Evolutionary conservation across 92 coral and sea anemone species (phyloP).

Genomic region (Bergia puertoricense): DNA sequence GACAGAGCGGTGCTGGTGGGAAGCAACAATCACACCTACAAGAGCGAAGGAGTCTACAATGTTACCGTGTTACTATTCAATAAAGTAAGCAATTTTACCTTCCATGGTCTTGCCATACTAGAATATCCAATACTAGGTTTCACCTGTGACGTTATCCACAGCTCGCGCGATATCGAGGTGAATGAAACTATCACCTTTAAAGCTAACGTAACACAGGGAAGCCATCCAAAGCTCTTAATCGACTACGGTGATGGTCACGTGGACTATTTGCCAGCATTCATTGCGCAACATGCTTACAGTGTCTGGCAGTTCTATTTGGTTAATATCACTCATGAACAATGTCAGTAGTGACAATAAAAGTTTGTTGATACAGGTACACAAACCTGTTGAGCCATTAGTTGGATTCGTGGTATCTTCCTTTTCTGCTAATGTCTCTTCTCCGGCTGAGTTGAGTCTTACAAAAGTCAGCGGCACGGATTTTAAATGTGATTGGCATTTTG

Average conservation of each 20-base stretch:
- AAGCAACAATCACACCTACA: conserved; percentile 46
- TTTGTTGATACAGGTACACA: conserved; percentile 62
- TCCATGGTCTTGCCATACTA: conserved; percentile 47
- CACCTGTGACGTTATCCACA: conserved; percentile 55
- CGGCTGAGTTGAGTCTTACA: conserved; percentile 60
- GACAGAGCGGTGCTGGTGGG: conserved; percentile 30
- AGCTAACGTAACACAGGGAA: conserved; percentile 57
- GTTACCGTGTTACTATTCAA: conserved; percentile 65
- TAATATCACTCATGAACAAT: conserved; percentile 63
- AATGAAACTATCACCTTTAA: conserved; percentile 72
- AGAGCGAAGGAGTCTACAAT: conserved; percentile 49
- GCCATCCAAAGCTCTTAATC: conserved; percentile 50
- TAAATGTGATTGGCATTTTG: conserved; percentile 81
- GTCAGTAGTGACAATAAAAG: conserved; percentile 62
- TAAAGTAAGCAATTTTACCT: conserved; percentile 36
- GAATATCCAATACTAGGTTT: conserved; percentile 57
- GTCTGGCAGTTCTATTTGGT: conserved; percentile 50
- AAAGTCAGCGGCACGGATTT: conserved; percentile 76
- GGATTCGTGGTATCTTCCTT: conserved; percentile 56
- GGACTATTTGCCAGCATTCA: conserved; percentile 2
- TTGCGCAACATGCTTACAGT: conserved; percentile 47
- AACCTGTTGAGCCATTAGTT: conserved; percentile 70
- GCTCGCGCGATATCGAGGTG: conserved; percentile 78
- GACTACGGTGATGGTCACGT: conserved; percentile 51
- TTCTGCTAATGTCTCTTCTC: conserved; percentile 55